phyloP scores from a whole-genome alignment of 1,140 invertebrate species.

The Trichonephila clavipes region DNA sequence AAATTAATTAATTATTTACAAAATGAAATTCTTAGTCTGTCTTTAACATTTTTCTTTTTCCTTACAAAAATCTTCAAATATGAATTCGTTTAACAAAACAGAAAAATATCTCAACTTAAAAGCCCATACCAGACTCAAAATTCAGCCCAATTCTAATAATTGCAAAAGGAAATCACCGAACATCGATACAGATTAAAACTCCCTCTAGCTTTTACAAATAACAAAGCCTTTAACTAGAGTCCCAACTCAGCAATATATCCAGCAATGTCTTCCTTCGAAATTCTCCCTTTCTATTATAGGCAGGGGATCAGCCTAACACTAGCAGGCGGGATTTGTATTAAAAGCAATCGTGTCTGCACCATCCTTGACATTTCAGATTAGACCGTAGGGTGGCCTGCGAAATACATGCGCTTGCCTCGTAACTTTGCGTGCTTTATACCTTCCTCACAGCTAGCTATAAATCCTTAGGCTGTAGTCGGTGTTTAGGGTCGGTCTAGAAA shows the following conservation, averaged over 20 bases:
- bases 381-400: conserved; percentile 6
- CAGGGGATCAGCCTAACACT: conserved; percentile 18
- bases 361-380: conserved; percentile 52
- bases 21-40: too few relatives aligned
- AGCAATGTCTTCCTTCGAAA: not conserved
- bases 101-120: not conserved
- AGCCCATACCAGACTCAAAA: not conserved
- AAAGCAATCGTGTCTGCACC: conserved; percentile 17
- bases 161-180: not conserved
- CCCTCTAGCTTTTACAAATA: not conserved
- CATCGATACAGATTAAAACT: not conserved
- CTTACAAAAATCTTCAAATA: too few relatives aligned
- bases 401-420: not conserved
- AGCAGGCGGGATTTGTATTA: conserved; percentile 5
- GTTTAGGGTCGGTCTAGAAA: not conserved
- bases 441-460: conserved; percentile 28
- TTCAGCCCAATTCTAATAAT: not conserved
- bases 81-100: not conserved
- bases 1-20: too few relatives aligned
- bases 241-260: conserved; percentile 1
- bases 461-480: not conserved
- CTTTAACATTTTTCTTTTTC: too few relatives aligned
- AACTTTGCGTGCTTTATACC: conserved; percentile 46
- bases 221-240: not conserved
- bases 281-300: conserved; percentile 23